These are phyloP conservation scores for Panagrolaimus sp. DNA, from an alignment of 1,140 invertebrate genomes.

Conservation along the genomic window DNA sequence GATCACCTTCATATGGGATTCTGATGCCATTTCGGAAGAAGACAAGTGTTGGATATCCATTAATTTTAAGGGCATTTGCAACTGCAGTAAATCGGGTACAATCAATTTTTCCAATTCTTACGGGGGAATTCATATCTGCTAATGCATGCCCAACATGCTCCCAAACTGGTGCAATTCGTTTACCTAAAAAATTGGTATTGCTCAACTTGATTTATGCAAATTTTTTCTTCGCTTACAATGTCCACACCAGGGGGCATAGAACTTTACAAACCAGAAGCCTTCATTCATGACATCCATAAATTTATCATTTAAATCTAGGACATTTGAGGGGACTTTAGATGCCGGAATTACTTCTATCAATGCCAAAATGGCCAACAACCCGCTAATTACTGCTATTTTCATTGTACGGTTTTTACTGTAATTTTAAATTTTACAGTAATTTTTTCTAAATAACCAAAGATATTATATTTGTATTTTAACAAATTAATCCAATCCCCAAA, in stretches of 20 bases:
- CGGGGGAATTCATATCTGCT: conserved; percentile 66
- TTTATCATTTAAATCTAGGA: conserved; percentile 42
- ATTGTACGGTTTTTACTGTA: no score
- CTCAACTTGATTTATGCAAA: no score
- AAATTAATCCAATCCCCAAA: no score
- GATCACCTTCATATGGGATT: conserved; percentile 79
- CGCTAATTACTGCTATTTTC: no score
- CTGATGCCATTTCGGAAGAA: conserved; percentile 83
- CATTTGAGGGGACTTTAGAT: conserved; percentile 31
- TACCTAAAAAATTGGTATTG: conserved; percentile 72
- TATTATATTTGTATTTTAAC: no score
- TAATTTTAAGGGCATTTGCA: conserved; percentile 77
- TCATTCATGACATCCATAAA: conserved; percentile 49
- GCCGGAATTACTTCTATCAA: neutral
- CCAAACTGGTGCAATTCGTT: conserved; percentile 84
- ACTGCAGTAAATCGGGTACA: conserved; percentile 81
- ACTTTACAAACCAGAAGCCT: conserved; percentile 44
- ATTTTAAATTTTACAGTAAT: no score
- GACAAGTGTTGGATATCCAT: conserved; percentile 90
- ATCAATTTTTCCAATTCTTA: conserved; percentile 83
- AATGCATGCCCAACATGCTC: conserved; percentile 81
- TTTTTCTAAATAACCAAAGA: no score
- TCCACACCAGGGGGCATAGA: no score
- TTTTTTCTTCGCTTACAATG: no score
- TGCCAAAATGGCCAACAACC: no score